phyloP scores from a whole-genome alignment of 2,113 vertebrate genomes.

The Elephas maximus region DNA sequence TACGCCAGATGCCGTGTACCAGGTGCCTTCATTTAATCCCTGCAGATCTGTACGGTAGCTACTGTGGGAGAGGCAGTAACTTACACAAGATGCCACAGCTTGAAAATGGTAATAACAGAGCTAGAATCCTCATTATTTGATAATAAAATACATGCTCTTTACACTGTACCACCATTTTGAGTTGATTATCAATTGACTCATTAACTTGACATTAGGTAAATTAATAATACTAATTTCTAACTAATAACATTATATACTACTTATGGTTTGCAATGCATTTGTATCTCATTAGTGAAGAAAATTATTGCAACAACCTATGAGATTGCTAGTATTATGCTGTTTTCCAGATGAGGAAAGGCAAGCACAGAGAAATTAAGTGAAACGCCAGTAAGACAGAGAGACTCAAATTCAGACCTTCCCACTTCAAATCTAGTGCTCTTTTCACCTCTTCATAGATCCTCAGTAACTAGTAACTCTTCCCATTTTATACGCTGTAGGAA shows the following conservation, averaged over 20 bases:
- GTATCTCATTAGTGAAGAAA: background rate
- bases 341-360: background rate
- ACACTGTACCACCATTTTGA: background rate
- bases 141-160: background rate
- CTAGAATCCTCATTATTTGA: background rate
- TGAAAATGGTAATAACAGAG: background rate
- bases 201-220: background rate
- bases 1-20: no score
- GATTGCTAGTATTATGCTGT: background rate
- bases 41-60: background rate
- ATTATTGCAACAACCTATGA: background rate
- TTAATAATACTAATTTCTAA: background rate
- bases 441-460: background rate
- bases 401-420: background rate
- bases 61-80: background rate
- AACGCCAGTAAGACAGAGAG: background rate
- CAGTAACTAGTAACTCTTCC: background rate
- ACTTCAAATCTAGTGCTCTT: background rate
- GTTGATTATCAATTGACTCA: background rate
- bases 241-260: background rate
- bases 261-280: background rate
- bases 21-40: background rate
- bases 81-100: background rate
- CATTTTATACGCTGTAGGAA: background rate
- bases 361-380: background rate